Evolutionary conservation across 2,797 vertebrate species (phyloP).

Genomic region (Hydrolagus colliei): DNA sequence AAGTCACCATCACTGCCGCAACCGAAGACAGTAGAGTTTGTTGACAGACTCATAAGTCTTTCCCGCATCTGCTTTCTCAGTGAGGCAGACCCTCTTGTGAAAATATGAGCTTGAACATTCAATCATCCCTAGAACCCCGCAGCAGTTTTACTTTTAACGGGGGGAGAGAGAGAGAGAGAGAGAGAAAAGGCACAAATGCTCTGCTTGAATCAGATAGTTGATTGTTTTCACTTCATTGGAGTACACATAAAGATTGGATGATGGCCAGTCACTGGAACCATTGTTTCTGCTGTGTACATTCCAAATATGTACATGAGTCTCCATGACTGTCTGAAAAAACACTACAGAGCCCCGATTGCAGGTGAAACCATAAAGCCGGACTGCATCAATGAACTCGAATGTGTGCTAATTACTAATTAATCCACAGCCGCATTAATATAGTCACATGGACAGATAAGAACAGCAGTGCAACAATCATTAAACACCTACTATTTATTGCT

Average conservation of each 20-base stretch:
- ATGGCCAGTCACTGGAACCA: slow-evolving; percentile 49
- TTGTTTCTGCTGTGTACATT: slow-evolving; percentile 45
- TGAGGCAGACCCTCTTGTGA: background rate
- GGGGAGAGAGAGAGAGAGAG: slow-evolving; percentile 35
- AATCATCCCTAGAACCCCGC: background rate
- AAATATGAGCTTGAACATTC: slow-evolving; percentile 16
- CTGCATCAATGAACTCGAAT: slow-evolving; percentile 21
- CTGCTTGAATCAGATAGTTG: slow-evolving; percentile 45
- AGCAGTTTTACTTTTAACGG: background rate
- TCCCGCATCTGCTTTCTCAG: slow-evolving; percentile 34
- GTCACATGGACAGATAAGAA: slow-evolving; percentile 2
- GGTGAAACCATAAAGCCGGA: background rate
- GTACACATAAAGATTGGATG: slow-evolving; percentile 52
- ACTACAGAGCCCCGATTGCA: slow-evolving; percentile 35
- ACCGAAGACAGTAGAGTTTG: slow-evolving; percentile 38
- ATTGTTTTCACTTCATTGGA: slow-evolving; percentile 52
- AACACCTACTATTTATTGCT: slow-evolving; percentile 3
- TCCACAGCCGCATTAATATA: background rate
- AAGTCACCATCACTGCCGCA: slow-evolving; percentile 41
- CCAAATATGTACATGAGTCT: slow-evolving; percentile 37
- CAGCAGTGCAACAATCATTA: background rate
- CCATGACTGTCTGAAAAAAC: slow-evolving; percentile 43
- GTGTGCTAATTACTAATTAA: slow-evolving; percentile 12
- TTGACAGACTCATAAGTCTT: slow-evolving; percentile 26
- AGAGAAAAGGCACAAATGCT: background rate